A percentile compares a stretch with the other conserved stretches of the same genome.
Evolutionary conservation across 2,113 vertebrate genomes (phyloP).

Genomic region (Chrysochloris asiatica): DNA sequence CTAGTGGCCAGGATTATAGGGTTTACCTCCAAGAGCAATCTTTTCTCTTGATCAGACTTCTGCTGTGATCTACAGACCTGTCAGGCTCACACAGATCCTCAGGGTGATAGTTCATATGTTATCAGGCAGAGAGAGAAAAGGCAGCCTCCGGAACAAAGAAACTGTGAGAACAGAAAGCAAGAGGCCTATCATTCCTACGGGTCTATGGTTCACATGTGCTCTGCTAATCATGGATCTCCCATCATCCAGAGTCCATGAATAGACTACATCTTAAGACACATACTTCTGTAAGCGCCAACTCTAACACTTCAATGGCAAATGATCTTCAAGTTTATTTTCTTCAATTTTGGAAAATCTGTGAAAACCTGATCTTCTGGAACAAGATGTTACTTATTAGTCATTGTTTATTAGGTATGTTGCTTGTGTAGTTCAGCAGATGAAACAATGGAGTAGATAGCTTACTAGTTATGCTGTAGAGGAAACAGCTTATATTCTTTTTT

Average conservation of each 20-base stretch:
- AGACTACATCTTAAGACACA: not conserved
- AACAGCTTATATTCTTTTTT: slow-evolving; percentile 41
- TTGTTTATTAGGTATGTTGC: slow-evolving; percentile 70
- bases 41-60: slow-evolving; percentile 20
- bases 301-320: slow-evolving; percentile 1
- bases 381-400: slow-evolving; percentile 75
- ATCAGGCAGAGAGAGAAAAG: not conserved
- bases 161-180: not conserved
- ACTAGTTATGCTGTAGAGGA: slow-evolving; percentile 64
- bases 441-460: slow-evolving; percentile 66
- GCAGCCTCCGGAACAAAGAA: not conserved
- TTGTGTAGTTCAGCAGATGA: slow-evolving; percentile 71
- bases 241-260: not conserved
- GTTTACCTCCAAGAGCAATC: slow-evolving; percentile 50
- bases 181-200: not conserved
- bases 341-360: not conserved
- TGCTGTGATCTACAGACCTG: slow-evolving; percentile 27
- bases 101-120: not conserved
- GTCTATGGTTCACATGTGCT: rapidly evolving
- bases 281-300: not conserved
- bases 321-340: slow-evolving; percentile 21
- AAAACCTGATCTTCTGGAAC: slow-evolving; percentile 72
- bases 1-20: not conserved
- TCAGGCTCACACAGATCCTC: not conserved
- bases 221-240: no score